phyloP scores from a whole-genome alignment of 2,113 vertebrate genomes.

The Oenanthe melanoleuca region DNA sequence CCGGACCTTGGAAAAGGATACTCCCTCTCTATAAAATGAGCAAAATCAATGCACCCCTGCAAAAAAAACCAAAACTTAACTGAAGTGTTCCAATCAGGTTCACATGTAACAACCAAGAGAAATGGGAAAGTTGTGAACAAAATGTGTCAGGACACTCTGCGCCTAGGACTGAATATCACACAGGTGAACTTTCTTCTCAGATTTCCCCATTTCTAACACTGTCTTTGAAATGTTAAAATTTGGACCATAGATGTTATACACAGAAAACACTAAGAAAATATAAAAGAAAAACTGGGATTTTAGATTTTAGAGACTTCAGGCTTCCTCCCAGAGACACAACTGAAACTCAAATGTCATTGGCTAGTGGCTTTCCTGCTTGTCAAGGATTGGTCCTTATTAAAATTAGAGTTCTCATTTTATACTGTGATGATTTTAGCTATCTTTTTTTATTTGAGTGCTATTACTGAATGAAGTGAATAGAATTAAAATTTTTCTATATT shows the following conservation, averaged over 20 bases:
- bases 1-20: neutral
- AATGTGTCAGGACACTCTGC: neutral
- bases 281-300: neutral
- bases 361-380: neutral
- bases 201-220: neutral
- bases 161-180: neutral
- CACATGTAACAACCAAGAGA: neutral
- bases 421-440: neutral
- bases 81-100: neutral
- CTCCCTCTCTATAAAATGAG: neutral
- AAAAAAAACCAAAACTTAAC: neutral
- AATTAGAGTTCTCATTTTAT: neutral
- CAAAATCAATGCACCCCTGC: neutral
- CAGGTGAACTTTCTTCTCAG: neutral
- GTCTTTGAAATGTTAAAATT: neutral
- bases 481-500: neutral
- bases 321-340: neutral
- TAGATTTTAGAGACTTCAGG: neutral
- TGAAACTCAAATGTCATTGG: neutral
- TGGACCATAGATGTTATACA: neutral
- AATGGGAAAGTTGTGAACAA: neutral
- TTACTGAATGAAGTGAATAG: neutral
- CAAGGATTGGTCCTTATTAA: neutral
- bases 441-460: neutral
- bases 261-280: neutral